A percentile compares a stretch with the other conserved stretches of the same genome.
Conservation (phyloP, 2,797 vertebrate genomes). For the Coreius guichenoti region DNA sequence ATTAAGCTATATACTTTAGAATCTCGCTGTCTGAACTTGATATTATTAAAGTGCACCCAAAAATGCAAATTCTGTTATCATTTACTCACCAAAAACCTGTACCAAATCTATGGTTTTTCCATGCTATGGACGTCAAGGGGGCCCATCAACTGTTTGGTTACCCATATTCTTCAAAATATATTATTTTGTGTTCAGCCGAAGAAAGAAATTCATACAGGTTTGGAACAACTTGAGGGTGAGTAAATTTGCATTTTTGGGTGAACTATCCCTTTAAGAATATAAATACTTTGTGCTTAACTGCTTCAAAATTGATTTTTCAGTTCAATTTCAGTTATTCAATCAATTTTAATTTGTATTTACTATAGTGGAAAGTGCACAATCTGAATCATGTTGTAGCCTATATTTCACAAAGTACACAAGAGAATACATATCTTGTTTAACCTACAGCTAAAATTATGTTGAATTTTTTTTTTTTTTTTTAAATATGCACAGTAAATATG, state of each 20-base stretch:
- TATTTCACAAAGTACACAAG: neutral
- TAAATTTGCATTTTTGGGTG: too few relatives aligned
- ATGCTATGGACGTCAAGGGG: too few relatives aligned
- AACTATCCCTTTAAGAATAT: neutral
- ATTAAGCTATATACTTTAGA: neutral
- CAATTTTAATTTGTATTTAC: neutral
- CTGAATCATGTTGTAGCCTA: neutral
- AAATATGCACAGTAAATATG: neutral
- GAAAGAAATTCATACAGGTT: too few relatives aligned
- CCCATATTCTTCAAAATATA: too few relatives aligned
- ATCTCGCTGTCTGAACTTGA: neutral
- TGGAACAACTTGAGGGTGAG: too few relatives aligned
- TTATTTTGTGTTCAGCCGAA: too few relatives aligned
- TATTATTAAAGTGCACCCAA: neutral
- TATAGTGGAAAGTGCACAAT: neutral
- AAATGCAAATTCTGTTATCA: too few relatives aligned
- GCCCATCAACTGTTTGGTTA: too few relatives aligned
- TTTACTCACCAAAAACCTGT: too few relatives aligned
- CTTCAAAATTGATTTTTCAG: neutral
- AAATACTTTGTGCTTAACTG: neutral
- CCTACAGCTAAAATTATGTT: neutral
- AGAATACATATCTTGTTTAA: neutral
- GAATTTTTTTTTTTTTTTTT: too few relatives aligned
- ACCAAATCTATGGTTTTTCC: too few relatives aligned
- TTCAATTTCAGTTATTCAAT: neutral